A percentile compares a stretch with the other conserved stretches of the same genome.
Conservation (phyloP, 1,140 invertebrate species). For the Apis mellifera region DNA sequence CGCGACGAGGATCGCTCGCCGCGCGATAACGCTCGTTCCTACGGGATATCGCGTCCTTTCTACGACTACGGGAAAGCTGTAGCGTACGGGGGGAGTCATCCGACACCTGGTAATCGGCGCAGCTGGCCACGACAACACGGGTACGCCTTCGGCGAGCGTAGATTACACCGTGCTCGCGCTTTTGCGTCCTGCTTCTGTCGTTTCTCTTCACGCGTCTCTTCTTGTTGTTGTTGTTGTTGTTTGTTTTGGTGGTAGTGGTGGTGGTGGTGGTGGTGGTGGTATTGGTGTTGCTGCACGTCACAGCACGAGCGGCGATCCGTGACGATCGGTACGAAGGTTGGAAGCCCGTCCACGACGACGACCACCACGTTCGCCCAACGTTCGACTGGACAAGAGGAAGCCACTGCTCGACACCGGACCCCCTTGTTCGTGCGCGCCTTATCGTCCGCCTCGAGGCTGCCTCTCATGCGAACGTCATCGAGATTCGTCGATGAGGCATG, state of each 20-base stretch:
- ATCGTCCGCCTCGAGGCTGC: not conserved
- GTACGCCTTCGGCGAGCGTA: slow-evolving; percentile 5
- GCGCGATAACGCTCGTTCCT: slow-evolving; percentile 46
- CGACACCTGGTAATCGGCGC: slow-evolving; percentile 71
- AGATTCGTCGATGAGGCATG: slow-evolving; percentile 36
- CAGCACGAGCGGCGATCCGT: not conserved
- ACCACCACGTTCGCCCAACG: not conserved
- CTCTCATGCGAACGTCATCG: slow-evolving; percentile 35
- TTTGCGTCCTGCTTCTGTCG: not conserved
- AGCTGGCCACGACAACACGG: slow-evolving; percentile 50
- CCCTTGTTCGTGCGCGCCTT: slow-evolving; percentile 5
- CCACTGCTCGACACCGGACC: not conserved
- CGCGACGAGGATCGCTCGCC: slow-evolving; percentile 47
- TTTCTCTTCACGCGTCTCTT: not conserved
- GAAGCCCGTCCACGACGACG: slow-evolving; percentile 20
- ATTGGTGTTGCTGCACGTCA: not conserved
- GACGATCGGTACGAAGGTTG: slow-evolving; percentile 24
- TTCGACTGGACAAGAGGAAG: not conserved
- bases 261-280: too few relatives aligned
- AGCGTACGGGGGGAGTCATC: slow-evolving; percentile 75
- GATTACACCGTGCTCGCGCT: not conserved
- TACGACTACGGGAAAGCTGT: slow-evolving; percentile 74
- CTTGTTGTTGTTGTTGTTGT: not conserved
- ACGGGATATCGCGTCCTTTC: slow-evolving; percentile 66
- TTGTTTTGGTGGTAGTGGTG: not conserved